Percentiles rank a stretch among this genome's conserved stretches.
Conservation (phyloP, 1,140 invertebrate species). For the Hesperophylax magnus region DNA sequence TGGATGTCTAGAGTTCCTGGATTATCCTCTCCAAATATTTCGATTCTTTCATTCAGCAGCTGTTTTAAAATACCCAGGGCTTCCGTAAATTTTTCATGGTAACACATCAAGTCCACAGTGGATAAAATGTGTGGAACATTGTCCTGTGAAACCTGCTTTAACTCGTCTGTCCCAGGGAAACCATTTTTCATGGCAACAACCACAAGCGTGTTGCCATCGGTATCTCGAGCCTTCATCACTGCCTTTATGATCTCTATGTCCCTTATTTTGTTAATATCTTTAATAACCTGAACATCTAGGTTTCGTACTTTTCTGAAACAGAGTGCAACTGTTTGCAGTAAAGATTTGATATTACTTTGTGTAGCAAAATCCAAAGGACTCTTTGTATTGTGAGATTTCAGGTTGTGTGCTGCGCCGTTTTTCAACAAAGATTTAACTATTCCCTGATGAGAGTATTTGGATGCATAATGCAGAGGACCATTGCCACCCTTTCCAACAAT, state of each 20-base stretch:
- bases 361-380: not conserved
- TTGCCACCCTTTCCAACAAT: not conserved
- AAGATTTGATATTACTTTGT: not conserved
- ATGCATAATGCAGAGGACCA: not conserved
- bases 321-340: not conserved
- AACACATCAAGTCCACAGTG: not conserved
- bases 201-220: too few species aligned
- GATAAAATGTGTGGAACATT: not conserved
- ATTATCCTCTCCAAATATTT: slow-evolving; percentile 15
- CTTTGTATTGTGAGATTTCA: too few species aligned
- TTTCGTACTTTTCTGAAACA: slow-evolving; percentile 4
- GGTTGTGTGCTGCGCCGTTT: too few species aligned
- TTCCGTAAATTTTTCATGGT: not conserved
- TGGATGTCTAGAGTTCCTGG: not conserved
- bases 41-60: not conserved
- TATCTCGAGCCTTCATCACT: too few species aligned
- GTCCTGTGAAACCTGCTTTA: slow-evolving; percentile 18
- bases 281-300: too few species aligned
- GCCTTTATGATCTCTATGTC: too few species aligned
- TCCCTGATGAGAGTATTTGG: not conserved
- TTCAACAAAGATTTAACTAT: too few species aligned
- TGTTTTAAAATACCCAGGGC: not conserved
- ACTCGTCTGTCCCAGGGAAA: not conserved
- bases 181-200: not conserved
- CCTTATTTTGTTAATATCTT: too few species aligned